phyloP scores from a whole-genome alignment of 1,140 invertebrate species.

The Meloidogyne hapla region DNA sequence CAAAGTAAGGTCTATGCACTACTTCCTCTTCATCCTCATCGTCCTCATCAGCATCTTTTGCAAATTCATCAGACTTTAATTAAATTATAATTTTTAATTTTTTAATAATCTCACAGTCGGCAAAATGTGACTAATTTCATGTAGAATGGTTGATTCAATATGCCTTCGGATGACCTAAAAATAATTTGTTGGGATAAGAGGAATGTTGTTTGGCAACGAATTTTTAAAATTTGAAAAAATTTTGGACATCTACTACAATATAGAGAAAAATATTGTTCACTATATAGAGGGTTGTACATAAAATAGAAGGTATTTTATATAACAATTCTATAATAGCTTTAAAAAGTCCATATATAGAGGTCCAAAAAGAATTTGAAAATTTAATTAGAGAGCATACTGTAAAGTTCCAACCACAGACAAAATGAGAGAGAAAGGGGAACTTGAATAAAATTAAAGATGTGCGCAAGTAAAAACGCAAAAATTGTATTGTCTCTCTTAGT shows the following conservation, averaged over 20 bases:
- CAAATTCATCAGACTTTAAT: constrained; percentile 59
- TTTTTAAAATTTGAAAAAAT: background rate
- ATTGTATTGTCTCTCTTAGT: no score
- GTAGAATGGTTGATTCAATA: constrained; percentile 64
- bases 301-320: no score
- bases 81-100: background rate
- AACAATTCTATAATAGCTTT: no score
- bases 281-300: no score
- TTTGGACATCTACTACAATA: background rate
- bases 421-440: no score
- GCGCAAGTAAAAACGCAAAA: no score
- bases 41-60: constrained; percentile 61
- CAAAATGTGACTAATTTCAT: constrained; percentile 63
- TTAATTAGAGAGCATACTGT: no score
- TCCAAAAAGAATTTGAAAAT: no score
- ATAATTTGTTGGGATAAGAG: background rate
- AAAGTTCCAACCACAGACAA: no score
- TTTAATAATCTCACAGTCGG: constrained; percentile 47
- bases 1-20: background rate
- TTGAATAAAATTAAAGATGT: no score
- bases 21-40: constrained; percentile 39
- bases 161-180: constrained; percentile 63
- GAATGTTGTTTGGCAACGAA: background rate
- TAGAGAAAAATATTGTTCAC: no score
- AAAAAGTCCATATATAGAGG: no score